These are phyloP conservation scores for Tinamus guttatus DNA, from an alignment of 2,113 vertebrate species.

Conservation along the genomic window DNA sequence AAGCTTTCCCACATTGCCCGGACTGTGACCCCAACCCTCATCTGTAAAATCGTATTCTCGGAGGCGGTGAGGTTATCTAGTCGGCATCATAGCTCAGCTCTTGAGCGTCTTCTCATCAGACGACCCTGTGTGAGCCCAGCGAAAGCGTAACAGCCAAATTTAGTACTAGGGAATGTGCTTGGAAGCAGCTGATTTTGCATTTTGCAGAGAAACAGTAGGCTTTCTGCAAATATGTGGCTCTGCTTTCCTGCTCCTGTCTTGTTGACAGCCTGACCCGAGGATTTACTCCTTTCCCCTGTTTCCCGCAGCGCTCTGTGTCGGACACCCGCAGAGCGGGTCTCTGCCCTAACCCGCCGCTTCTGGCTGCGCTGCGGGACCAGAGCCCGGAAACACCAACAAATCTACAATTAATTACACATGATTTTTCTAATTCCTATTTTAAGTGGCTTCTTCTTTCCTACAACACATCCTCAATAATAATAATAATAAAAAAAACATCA, in stretches of 20 bases:
- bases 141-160: neutral
- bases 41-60: neutral
- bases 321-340: neutral
- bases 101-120: neutral
- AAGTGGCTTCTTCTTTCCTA: neutral
- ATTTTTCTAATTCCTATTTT: neutral
- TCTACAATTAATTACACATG: neutral
- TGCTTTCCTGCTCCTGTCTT: neutral
- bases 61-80: neutral
- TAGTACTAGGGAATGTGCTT: neutral
- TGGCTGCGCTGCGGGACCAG: neutral
- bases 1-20: neutral
- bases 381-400: rapidly evolving
- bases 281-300: neutral
- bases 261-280: neutral
- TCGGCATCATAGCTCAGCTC: neutral
- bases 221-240: neutral
- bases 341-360: neutral
- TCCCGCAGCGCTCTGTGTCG: rapidly evolving
- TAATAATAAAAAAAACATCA: neutral
- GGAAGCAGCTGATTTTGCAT: neutral
- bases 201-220: neutral
- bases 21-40: neutral
- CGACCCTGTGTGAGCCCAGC: neutral
- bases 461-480: neutral